phyloP scores from a whole-genome alignment of 1,140 invertebrate species.

The Drosophila elegans region DNA sequence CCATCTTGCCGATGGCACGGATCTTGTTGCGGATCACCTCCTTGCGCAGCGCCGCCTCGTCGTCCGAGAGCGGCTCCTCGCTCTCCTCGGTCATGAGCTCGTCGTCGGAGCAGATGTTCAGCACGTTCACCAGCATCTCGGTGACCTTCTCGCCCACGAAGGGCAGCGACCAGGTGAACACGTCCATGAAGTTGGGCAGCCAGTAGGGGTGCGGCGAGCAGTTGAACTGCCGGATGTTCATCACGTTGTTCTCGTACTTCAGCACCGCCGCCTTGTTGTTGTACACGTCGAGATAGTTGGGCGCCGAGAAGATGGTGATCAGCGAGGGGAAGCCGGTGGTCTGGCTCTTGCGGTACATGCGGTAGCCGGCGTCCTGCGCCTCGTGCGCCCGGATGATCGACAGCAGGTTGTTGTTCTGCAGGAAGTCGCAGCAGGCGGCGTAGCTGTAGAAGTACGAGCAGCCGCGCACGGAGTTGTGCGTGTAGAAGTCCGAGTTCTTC shows the following conservation, averaged over 20 bases:
- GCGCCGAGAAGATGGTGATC: constrained; percentile 99
- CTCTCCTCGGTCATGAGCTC: constrained; percentile 99
- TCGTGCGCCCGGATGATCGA: constrained; percentile 99
- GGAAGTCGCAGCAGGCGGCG: constrained; percentile 99
- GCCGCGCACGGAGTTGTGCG: constrained; percentile 99
- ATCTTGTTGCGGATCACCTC: constrained; percentile 99
- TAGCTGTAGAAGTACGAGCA: constrained; percentile 99
- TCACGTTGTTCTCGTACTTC: constrained; percentile 99
- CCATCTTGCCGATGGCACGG: constrained; percentile 99
- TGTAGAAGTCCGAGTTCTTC: constrained; percentile 99
- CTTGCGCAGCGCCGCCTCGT: constrained; percentile 95
- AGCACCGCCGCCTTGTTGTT: constrained; percentile 99
- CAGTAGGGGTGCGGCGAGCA: constrained; percentile 99
- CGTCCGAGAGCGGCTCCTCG: constrained; percentile 89
- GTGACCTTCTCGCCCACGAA: constrained; percentile 99
- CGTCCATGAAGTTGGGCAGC: constrained; percentile 99
- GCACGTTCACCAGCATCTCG: constrained; percentile 99
- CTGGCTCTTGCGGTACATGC: constrained; percentile 99
- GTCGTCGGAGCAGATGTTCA: constrained; percentile 99
- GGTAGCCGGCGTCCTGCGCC: constrained; percentile 99
- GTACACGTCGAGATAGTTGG: constrained; percentile 99
- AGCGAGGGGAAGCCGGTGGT: constrained; percentile 99
- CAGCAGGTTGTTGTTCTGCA: constrained; percentile 99
- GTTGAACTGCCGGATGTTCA: constrained; percentile 99
- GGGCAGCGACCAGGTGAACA: constrained; percentile 99